Evolutionary conservation across 2,113 vertebrate genomes (phyloP).

Genomic region (Proterorhinus semilunaris): DNA sequence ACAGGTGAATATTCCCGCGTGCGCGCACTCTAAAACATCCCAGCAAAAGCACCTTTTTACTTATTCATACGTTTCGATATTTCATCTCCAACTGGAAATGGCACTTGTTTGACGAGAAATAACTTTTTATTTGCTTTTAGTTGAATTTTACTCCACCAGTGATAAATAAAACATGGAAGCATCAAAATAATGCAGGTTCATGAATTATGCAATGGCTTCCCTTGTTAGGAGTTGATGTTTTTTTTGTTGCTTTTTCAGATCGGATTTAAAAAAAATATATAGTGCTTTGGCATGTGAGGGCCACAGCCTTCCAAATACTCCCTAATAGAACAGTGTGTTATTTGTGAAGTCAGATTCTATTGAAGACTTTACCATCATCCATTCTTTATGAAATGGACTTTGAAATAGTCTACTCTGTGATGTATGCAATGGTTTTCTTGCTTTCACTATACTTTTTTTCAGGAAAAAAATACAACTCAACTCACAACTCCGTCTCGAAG

Average conservation of each 20-base stretch:
- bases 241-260: conserved; percentile 9
- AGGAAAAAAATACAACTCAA: neutral
- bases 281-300: neutral
- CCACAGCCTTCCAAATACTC: neutral
- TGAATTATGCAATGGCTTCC: conserved; percentile 50
- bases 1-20: neutral
- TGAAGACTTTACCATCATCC: neutral
- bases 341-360: neutral
- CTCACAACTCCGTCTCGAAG: too few relatives aligned
- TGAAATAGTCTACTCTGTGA: neutral
- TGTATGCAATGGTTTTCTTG: neutral
- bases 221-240: conserved; percentile 27
- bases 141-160: conserved; percentile 35
- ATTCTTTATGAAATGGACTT: conserved; percentile 1
- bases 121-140: conserved; percentile 63
- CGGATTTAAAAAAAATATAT: neutral
- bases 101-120: conserved; percentile 43
- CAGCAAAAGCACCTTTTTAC: conserved; percentile 12
- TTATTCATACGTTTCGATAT: conserved; percentile 46
- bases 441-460: neutral
- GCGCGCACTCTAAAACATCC: neutral
- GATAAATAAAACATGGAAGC: conserved; percentile 58
- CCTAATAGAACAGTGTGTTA: neutral
- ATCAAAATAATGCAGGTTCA: conserved; percentile 55
- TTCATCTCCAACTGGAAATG: conserved; percentile 28